These are phyloP conservation scores for Bujurquina vittata DNA, from an alignment of 2,113 vertebrate species.

Conservation along the genomic window DNA sequence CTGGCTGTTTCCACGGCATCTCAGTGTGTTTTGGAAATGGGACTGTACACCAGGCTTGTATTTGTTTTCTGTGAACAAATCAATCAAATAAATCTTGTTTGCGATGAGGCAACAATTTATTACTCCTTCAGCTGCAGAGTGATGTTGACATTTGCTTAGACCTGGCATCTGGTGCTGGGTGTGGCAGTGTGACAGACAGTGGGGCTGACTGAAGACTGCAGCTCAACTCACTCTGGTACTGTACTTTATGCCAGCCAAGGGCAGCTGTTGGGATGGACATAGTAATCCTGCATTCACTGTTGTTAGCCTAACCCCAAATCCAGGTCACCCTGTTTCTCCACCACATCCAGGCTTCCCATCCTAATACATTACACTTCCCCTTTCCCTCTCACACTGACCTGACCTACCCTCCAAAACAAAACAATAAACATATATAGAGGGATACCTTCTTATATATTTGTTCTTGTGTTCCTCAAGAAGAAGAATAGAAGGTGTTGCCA, in stretches of 20 bases:
- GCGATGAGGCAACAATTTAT: neutral
- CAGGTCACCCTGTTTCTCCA: neutral
- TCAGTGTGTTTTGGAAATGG: neutral
- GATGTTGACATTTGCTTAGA: constrained; percentile 15
- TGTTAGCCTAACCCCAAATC: constrained; percentile 38
- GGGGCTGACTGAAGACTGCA: neutral
- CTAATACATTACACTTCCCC: neutral
- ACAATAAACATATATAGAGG: neutral
- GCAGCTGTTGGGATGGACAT: constrained; percentile 47
- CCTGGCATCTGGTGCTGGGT: constrained; percentile 31
- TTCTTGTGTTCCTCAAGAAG: constrained; percentile 34
- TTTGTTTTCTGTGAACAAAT: neutral
- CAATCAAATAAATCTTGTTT: constrained; percentile 32
- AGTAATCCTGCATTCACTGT: constrained; percentile 20
- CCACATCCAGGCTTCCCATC: constrained; percentile 14
- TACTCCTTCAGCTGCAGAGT: constrained; percentile 40
- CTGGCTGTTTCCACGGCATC: neutral
- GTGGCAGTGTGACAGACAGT: constrained; percentile 35
- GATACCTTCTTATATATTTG: constrained; percentile 22
- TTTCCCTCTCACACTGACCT: constrained; percentile 12
- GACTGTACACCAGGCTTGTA: neutral
- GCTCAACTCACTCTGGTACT: constrained; percentile 4
- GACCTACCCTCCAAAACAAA: neutral
- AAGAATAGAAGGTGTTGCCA: neutral
- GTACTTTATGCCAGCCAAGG: constrained; percentile 12